Evolutionary conservation across 2,888 invertebrate genomes (phyloP), one percentile per base, ranked within the genome.

Genomic region (Scelioninae gen. 1): DNA sequence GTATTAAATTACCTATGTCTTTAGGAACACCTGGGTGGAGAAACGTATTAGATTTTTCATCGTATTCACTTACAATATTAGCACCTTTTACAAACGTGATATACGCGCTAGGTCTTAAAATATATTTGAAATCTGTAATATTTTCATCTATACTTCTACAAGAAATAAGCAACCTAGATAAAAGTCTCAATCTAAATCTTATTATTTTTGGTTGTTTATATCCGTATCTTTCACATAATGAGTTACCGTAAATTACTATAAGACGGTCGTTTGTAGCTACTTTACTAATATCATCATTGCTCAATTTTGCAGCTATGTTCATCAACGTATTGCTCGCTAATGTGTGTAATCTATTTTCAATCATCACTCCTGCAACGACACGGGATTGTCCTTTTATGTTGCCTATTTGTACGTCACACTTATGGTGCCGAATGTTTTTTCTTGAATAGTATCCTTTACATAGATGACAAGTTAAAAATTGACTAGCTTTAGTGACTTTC

Each of bases 301-400:
- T 0, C 13, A 72, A n/a, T 16, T 43, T 40, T 40, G 51, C 8
- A 5, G 15, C 11, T 2, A 43, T 53, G 11, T 62, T 60, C 8
- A 40, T 71, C 4, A 71, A 31, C 0, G 3, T 1, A 23, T 0
- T 11, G 0, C 55, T 56, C 5, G 5, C 68, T 16, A 10, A 0
- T 5, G 13, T 32, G 56, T 68, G 68, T 0, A 68, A 0, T 0
- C 71, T n/a, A 45, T 16, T 53, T 72, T 72, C 72, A n/a, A 71
- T 51, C 0, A 60, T 10, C 11, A 40, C 11, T 11, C 40, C 40
- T 8, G 40, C 40, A 11, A 40, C 11, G 4, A 40, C 10, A 40
- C 4, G 43, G 1, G 62, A 72, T 5, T 72, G 62, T 34, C 40
- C 40, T 49, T 58, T 49, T 11, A 58, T 49, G 47, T 47, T 60